These are phyloP conservation scores for Caenorhabditis elegans DNA, from an alignment of 1,140 invertebrate species.

Conservation along the genomic window DNA sequence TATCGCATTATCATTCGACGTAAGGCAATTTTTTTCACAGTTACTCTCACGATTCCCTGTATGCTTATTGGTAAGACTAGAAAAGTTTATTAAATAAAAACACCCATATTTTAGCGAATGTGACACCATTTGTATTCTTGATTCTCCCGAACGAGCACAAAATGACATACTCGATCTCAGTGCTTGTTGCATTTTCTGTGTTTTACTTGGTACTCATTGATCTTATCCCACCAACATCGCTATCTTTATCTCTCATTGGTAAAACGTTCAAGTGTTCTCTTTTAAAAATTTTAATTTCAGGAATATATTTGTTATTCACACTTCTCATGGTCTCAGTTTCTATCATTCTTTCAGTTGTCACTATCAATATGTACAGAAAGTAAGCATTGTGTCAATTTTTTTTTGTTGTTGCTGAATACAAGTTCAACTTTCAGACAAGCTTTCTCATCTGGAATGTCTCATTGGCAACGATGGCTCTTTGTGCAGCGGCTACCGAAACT, in stretches of 20 bases:
- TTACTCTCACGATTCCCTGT: slow-evolving; percentile 93
- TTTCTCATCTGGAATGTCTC: slow-evolving; percentile 26
- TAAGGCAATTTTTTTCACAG: slow-evolving; percentile 93
- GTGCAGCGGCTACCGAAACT: slow-evolving; percentile 33
- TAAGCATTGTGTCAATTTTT: slow-evolving; percentile 11
- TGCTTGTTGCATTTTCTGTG: slow-evolving; percentile 94
- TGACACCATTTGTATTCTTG: slow-evolving; percentile 83
- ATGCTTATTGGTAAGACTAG: slow-evolving; percentile 70
- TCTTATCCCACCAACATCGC: slow-evolving; percentile 96
- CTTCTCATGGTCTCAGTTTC: slow-evolving; percentile 98
- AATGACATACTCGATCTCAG: slow-evolving; percentile 95
- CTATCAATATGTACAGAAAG: slow-evolving; percentile 93
- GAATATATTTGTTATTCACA: slow-evolving; percentile 97
- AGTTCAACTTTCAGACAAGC: slow-evolving; percentile 31
- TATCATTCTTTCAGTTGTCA: slow-evolving; percentile 94
- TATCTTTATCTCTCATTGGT: slow-evolving; percentile 90
- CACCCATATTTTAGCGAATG: slow-evolving; percentile 66
- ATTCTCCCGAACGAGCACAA: slow-evolving; percentile 95
- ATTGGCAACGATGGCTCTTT: slow-evolving; percentile 37
- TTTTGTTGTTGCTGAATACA: not conserved
- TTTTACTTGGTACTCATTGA: slow-evolving; percentile 91
- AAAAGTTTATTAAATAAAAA: not conserved
- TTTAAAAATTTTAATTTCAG: not conserved
- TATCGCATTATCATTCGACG: slow-evolving; percentile 94
- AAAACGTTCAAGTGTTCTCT: not conserved